Base-by-base conservation (phyloP, 2,888 invertebrate species). In the Gandaritis pyraliata region DNA sequence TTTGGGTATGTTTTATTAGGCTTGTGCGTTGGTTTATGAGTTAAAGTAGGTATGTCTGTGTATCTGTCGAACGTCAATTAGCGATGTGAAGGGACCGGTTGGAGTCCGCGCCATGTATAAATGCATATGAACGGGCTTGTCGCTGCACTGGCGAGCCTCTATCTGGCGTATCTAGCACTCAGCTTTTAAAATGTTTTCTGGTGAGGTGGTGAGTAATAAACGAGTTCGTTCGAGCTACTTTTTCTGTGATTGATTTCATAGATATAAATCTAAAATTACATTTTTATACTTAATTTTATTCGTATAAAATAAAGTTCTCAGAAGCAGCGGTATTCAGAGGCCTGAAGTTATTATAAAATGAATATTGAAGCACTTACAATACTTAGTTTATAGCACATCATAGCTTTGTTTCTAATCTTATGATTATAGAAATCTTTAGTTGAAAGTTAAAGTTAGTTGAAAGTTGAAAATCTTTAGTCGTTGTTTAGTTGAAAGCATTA, bases 41-140 rank as follows among this genome's bases (percentile, higher is more conserved):
- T 65, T 68, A 80, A 71, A 70, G 72, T 73, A 70, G 23, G 71
- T 76, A 76, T 71, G 61, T 38, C 61, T 58, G 55, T 55, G 58
- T 61, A 63, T 66, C 84, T 86, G 86, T 84, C 82, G 80, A 80
- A 84, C 81, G 87, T 88, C 90, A 90, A 90, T 90, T 90, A 90
- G 87, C 77, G 81, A 75, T 68, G 72, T 69, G 78, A 72, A 77
- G 75, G 78, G 85, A 87, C 89, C 87, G 85, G 90, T 88, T 76
- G 68, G 76, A 68, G 81, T 73, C 78, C 77, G 71, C 72, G 75
- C 82, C 83, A 78, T 77, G 71, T 69, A 68, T 66, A 72, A 73
- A 81, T 82, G 83, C 74, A 82, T 83, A 82, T 79, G 73, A 77
- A 76, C 82, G 70, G 79, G 75, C 77, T 70, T 73, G 80, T 72